Evolutionary conservation across 2,113 vertebrate genomes (phyloP), one percentile per base, ranked within the genome.

Genomic region (Diadophis punctatus): DNA sequence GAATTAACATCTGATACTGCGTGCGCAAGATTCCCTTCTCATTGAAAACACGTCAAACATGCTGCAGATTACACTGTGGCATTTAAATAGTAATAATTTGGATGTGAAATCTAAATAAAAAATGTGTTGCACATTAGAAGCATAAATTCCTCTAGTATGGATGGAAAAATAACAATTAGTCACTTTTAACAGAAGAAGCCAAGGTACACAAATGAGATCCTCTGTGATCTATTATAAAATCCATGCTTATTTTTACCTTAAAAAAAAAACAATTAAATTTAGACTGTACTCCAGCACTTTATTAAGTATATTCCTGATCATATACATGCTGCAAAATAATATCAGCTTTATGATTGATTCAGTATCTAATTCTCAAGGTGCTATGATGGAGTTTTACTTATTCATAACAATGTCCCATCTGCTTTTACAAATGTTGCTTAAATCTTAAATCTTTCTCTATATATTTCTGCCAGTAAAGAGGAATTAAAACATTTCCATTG

Each of bases 1-100:
- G 98, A 87, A 27, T 93, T 95, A 93, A 95, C 96, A 97, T 97
- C 97, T 97, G 97, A 97, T 94, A 92, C 93, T 91, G 95, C 90
- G 94, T 46, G 95, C 96, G 90, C 94, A 97, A 96, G 97, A 94
- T 88, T 90, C 95, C 96, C 95, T 96, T 95, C 93, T 94, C 91
- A 95, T 96, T 95, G 96, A 94, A 94, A 96, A 95, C 95, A 94
- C 94, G 97, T 97, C 97, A 97, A 97, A 96, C 34, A 46, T 91
- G 95, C 94, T 96, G 95, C 90, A 95, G 96, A 97, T 63, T 97
- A 97, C 91, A 96, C 94, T 46, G 22, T 95, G 97, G 97, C 96
- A 97, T 98, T 98, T 97, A 97, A 97, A 97, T 92, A 97, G 95
- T 93, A 97, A 96, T 92, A 97, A 96, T 94, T 95, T 0, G 56